Base-by-base conservation (phyloP, 2,797 vertebrate species). In the Cynodonichthys magdalenae region DNA sequence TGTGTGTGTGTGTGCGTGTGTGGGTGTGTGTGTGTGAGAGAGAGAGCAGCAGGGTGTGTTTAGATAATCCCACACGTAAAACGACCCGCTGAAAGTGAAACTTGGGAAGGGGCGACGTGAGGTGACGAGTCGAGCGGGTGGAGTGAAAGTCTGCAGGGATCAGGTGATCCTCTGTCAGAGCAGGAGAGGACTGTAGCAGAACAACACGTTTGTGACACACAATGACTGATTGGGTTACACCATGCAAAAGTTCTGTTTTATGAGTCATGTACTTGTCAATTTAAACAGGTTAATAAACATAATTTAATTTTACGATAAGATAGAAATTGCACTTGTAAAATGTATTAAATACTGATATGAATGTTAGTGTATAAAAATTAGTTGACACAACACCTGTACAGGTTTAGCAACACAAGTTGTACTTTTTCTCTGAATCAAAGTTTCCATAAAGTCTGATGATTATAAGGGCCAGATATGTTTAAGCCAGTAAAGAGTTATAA, bases 51-150 rank as follows among this genome's bases (percentile, higher is more conserved):
- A 49, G 45, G 18, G 55, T 63, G 39, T 50, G 58, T 63, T 54
- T 64, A 66, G 39, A 12, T 71, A 63, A 76, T 61, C 53, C 55
- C 18, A 39, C 62, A 8, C 31, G 83, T 77, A 86, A 89, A 63
- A 56, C 15, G n/a, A 83, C 69, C 69, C 62, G 54, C 2, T 51
- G 17, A 1, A 4, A 57, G 34, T 55, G 24, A 77, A 63, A 55
- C n/a, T 41, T n/a, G 8, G 34, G 51, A 53, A 36, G 34, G 3
- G 20, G 39, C 4, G 15, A n/a, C 2, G 3, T 17, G 36, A 31
- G 19, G 20, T 51, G 27, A 44, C 15, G 15, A 28, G 6, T 34
- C 0, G 9, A 31, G 6, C 0, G 9, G 50, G 46, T 18, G 27
- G 34, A 46, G 34, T n/a, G 45, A 71, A 36, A 7, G 29, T 20